phyloP scores from a whole-genome alignment of 2,888 invertebrate species.

The Dasysyrphus albostriatus region DNA sequence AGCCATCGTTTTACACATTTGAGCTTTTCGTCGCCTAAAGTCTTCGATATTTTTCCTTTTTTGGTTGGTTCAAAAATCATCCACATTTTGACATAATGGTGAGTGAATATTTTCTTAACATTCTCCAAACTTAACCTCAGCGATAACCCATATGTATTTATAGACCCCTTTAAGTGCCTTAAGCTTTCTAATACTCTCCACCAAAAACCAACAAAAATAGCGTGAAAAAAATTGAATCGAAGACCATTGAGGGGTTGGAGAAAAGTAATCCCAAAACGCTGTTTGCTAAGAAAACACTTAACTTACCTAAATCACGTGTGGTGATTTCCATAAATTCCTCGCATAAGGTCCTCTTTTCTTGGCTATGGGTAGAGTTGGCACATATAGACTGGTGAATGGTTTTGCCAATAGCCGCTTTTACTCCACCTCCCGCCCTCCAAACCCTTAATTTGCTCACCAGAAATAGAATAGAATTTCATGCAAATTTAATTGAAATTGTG shows the following conservation, averaged over 20 bases:
- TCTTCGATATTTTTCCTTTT: background rate
- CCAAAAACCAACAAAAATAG: slow-evolving; percentile 4
- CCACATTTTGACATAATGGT: slow-evolving; percentile 21
- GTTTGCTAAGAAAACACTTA: slow-evolving; percentile 73
- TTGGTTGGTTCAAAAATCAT: slow-evolving; percentile 5
- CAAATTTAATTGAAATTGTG: slow-evolving; percentile 77
- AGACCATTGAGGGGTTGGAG: background rate
- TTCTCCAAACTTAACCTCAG: background rate
- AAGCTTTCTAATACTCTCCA: slow-evolving; percentile 42
- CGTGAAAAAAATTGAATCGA: background rate
- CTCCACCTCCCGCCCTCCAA: background rate
- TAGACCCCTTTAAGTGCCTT: slow-evolving; percentile 52
- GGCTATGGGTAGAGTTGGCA: background rate
- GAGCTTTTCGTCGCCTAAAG: slow-evolving; percentile 20
- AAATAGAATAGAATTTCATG: slow-evolving; percentile 69
- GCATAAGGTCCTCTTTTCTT: slow-evolving; percentile 35
- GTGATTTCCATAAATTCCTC: slow-evolving; percentile 73
- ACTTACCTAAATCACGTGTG: slow-evolving; percentile 74
- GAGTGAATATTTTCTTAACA: background rate
- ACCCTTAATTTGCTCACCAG: background rate
- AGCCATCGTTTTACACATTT: background rate
- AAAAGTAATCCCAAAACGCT: slow-evolving; percentile 29
- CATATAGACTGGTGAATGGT: slow-evolving; percentile 8
- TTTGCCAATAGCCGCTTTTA: slow-evolving; percentile 53
- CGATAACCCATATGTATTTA: slow-evolving; percentile 60